These are phyloP conservation scores for Hololepta plana DNA, from an alignment of 2,888 invertebrate genomes.

Conservation along the genomic window DNA sequence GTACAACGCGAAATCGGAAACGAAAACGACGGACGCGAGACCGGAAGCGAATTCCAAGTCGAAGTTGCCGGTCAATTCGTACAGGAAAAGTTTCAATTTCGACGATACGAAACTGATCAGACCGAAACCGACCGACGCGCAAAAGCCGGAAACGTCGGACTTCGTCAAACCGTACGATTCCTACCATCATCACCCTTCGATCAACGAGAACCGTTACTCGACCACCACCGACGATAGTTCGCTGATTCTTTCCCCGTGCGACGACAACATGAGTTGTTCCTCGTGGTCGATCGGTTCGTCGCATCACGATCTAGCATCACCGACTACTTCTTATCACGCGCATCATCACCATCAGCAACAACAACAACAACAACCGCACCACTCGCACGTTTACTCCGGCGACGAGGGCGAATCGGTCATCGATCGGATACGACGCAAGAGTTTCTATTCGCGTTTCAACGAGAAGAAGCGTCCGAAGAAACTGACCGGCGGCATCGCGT, in stretches of 20 bases:
- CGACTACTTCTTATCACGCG: constrained; percentile 12
- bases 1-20: constrained; percentile 20
- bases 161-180: too few relatives aligned
- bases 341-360: constrained; percentile 5
- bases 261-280: constrained; percentile 29
- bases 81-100: constrained; percentile 23
- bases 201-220: too few relatives aligned
- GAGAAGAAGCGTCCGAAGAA: constrained; percentile 58
- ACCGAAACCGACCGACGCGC: constrained; percentile 4
- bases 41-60: constrained; percentile 17
- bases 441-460: constrained; percentile 78
- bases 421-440: constrained; percentile 73
- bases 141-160: constrained; percentile 7
- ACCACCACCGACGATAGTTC: constrained; percentile 22
- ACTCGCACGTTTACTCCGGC: constrained; percentile 21
- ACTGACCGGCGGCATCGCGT: constrained; percentile 37
- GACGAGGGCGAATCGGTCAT: constrained; percentile 49
- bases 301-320: constrained; percentile 24
- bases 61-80: constrained; percentile 22
- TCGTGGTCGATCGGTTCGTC: constrained; percentile 46
- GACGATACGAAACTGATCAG: neutral
- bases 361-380: too few relatives aligned
- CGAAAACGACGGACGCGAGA: constrained; percentile 15
- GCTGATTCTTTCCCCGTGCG: constrained; percentile 37
- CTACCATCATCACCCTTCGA: too few relatives aligned